Percentiles rank a stretch among this genome's conserved stretches.
These are phyloP conservation scores for Tenthredo mesomela DNA, from an alignment of 2,888 invertebrate genomes.

Conservation along the genomic window DNA sequence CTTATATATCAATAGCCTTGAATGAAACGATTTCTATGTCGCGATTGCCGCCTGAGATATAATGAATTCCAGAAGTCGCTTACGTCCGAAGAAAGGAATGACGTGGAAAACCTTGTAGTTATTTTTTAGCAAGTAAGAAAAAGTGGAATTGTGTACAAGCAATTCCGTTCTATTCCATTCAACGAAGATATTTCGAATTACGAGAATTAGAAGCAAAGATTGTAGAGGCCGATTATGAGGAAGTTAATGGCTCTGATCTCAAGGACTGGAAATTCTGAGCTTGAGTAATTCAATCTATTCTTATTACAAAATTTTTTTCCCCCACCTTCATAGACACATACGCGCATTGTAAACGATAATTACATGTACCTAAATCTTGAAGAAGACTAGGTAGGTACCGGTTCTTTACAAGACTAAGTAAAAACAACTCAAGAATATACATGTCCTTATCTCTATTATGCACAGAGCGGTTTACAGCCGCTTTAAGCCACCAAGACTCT, in stretches of 20 bases:
- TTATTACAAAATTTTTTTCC: background rate
- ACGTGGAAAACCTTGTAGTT: slow-evolving; percentile 10
- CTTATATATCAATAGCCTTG: background rate
- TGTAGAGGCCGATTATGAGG: slow-evolving; percentile 3
- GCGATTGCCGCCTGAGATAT: background rate
- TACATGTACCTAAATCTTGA: background rate
- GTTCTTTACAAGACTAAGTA: background rate
- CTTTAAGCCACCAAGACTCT: background rate
- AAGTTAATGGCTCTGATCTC: background rate
- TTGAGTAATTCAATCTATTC: background rate
- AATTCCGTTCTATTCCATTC: background rate
- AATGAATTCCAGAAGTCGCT: background rate
- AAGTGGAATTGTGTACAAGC: background rate
- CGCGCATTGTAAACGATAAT: background rate
- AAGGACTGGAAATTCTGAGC: background rate
- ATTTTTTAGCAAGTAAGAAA: background rate
- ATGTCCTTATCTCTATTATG: background rate
- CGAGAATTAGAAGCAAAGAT: background rate
- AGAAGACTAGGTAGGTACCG: background rate
- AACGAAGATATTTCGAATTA: background rate
- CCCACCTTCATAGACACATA: background rate
- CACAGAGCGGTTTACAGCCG: background rate
- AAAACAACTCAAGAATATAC: background rate
- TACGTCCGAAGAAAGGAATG: background rate
- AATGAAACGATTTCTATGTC: background rate